Evolutionary conservation across 1,140 invertebrate species (phyloP).

Genomic region (Drosophila bocqueti): DNA sequence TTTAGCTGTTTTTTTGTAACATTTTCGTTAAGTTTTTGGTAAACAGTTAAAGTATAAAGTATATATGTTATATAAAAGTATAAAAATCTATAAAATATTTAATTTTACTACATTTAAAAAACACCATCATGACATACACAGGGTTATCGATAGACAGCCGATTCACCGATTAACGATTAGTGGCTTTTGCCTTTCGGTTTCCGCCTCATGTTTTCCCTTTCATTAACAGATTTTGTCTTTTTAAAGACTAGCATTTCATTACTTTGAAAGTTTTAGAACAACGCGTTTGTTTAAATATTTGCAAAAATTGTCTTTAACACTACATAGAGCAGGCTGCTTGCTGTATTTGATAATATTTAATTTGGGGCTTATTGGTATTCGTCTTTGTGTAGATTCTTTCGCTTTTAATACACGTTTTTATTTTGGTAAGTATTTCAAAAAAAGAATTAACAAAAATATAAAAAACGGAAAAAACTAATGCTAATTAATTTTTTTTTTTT

Average conservation of each 20-base stretch:
- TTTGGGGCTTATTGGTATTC: constrained; percentile 36
- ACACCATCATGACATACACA: constrained; percentile 57
- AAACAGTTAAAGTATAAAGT: constrained; percentile 83
- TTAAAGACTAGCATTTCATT: constrained; percentile 77
- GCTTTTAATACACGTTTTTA: constrained; percentile 63
- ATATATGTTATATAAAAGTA: constrained; percentile 81
- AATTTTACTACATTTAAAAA: constrained; percentile 82
- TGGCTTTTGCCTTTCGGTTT: constrained; percentile 20
- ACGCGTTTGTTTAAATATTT: constrained; percentile 67
- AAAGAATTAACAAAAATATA: constrained; percentile 34
- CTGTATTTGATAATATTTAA: constrained; percentile 56
- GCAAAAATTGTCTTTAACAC: constrained; percentile 67
- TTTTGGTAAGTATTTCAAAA: constrained; percentile 41
- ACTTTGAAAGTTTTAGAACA: constrained; percentile 72
- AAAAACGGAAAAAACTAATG: constrained; percentile 57
- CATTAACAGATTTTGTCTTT: constrained; percentile 65
- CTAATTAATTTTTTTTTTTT: constrained; percentile 63
- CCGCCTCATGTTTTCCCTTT: constrained; percentile 28
- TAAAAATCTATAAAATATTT: constrained; percentile 83
- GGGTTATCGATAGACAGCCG: constrained; percentile 37
- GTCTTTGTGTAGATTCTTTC: constrained; percentile 56
- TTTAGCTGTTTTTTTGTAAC: constrained; percentile 41
- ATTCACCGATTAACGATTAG: constrained; percentile 20
- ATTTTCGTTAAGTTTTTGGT: constrained; percentile 54
- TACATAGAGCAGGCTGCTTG: constrained; percentile 74